These are phyloP conservation scores for Bombus huntii DNA, from an alignment of 1,140 invertebrate species.

Conservation along the genomic window DNA sequence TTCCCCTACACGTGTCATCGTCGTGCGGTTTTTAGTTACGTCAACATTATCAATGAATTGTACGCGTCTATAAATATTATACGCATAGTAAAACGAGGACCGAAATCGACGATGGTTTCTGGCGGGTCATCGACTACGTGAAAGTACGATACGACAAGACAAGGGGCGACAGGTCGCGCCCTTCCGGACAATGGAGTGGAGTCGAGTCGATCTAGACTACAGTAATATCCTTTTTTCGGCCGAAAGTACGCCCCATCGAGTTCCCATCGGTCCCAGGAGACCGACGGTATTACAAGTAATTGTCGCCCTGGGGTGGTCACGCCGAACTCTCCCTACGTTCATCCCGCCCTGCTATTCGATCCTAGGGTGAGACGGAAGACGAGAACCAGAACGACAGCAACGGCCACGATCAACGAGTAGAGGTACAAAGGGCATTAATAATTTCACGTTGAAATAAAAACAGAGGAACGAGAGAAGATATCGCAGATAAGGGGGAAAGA, in stretches of 20 bases:
- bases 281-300: slow-evolving; percentile 77
- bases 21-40: no score
- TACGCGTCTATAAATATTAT: not conserved
- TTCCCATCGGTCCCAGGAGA: slow-evolving; percentile 69
- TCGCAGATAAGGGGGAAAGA: not conserved
- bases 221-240: slow-evolving; percentile 70
- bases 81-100: not conserved
- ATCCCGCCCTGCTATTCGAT: slow-evolving; percentile 21
- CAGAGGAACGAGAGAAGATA: not conserved
- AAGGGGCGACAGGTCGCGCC: slow-evolving; percentile 41
- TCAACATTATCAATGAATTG: not conserved
- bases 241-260: slow-evolving; percentile 73
- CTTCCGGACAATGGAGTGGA: slow-evolving; percentile 19
- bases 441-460: slow-evolving; percentile 13
- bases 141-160: slow-evolving; percentile 56
- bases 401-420: no score
- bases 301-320: slow-evolving; percentile 69
- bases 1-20: no score
- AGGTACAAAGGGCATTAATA: not conserved
- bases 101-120: slow-evolving; percentile 3
- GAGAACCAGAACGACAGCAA: not conserved
- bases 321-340: slow-evolving; percentile 43
- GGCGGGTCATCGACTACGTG: slow-evolving; percentile 47
- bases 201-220: slow-evolving; percentile 54
- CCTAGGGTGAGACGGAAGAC: slow-evolving; percentile 10